Evolutionary conservation across 2,797 vertebrate species (phyloP).

Genomic region (Gallinago nigripennis): DNA sequence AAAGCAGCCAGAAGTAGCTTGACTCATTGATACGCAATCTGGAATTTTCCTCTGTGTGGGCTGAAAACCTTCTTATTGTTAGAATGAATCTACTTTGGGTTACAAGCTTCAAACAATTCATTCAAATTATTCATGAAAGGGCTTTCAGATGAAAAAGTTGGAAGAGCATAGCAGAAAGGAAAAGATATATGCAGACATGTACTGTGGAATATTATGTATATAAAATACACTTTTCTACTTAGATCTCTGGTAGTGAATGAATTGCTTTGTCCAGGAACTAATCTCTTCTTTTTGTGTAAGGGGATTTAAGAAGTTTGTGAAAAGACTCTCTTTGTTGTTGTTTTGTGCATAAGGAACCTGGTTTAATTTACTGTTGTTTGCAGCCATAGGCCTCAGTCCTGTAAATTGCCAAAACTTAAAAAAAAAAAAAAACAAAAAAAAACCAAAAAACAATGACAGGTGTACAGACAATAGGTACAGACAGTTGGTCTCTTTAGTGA

Average conservation of each 20-base stretch:
- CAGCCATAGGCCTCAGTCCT: neutral
- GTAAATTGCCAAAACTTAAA: neutral
- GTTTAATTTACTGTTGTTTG: neutral
- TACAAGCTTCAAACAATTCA: slow-evolving; percentile 39
- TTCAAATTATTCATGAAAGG: slow-evolving; percentile 41
- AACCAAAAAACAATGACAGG: neutral
- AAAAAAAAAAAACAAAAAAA: neutral
- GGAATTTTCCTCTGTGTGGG: slow-evolving; percentile 62
- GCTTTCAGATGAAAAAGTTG: slow-evolving; percentile 14
- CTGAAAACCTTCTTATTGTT: slow-evolving; percentile 59
- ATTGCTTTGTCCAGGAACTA: neutral
- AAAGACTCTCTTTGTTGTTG: neutral
- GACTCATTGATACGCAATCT: slow-evolving; percentile 26
- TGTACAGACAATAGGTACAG: neutral
- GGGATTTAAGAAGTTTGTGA: neutral
- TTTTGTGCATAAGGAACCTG: neutral
- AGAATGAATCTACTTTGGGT: slow-evolving; percentile 10
- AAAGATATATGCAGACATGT: neutral
- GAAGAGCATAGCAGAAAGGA: neutral
- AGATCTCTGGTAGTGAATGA: neutral
- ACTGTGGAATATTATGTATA: neutral
- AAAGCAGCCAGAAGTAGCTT: slow-evolving; percentile 38
- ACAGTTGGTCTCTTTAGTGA: neutral
- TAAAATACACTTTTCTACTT: neutral
- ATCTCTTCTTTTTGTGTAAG: neutral